Evolutionary conservation across 2,797 vertebrate species (phyloP), one percentile per base, ranked within the genome.

Genomic region (Micropoecilia bifurca): DNA sequence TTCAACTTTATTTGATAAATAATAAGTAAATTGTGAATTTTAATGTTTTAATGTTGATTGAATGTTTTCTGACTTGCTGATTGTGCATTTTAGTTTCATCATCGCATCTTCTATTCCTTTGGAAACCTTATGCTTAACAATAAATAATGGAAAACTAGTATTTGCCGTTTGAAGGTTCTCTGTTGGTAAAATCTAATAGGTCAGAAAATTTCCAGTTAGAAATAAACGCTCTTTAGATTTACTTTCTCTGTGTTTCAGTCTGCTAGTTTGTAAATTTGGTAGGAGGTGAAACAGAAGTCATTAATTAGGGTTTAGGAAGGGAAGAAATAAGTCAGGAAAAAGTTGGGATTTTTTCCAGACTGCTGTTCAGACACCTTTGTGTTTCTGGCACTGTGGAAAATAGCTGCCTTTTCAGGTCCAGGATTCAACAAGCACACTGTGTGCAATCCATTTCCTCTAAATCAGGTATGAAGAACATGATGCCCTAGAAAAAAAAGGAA

Each of bases 381-480:
- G 10, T 78, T 73, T 55, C 43, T 75, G 48, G 68, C 59, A 9
- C 71, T 76, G 53, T 77, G 69, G 71, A 71, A 81, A 72, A 75
- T 39, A 73, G 41, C 63, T 46, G 50, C 28, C 66, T 61, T 41
- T 74, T 80, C 71, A 72, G 28, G 43, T 53, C 66, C 20, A 1
- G 53, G 78, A 80, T 71, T 77, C 77, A 81, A 77, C 55, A 55
- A 55, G 41, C 10, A 46, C 66, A 78, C 77, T 55, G 79, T 75
- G 74, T 78, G 69, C 80, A 77, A 41, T 86, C 73, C 76, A 82
- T 79, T 88, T 80, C 36, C 41, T 47, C 12, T 76, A 75, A 87
- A 80, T 84, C 47, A 80, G 73, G 74, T 81, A 73, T 74, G 77
- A 81, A 66, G 74, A 87, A 71, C 57, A 61, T 30, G 22, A 50